A percentile compares a stretch with the other conserved stretches of the same genome.
Evolutionary conservation across 2,113 vertebrate species (phyloP).

Genomic region (Muntiacus reevesi): DNA sequence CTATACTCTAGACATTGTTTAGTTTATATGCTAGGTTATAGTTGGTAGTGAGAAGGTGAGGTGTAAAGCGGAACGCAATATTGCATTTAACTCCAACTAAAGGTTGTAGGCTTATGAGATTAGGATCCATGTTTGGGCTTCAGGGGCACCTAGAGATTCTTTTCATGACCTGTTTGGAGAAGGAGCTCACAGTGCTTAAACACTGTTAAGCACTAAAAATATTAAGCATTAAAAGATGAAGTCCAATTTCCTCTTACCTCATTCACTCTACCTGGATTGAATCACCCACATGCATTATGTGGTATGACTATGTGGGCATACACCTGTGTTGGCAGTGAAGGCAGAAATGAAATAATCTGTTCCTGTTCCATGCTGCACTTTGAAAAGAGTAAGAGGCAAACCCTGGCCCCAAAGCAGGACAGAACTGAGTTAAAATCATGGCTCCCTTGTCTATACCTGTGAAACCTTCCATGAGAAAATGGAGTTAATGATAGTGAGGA

Average conservation of each 20-base stretch:
- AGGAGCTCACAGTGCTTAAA: background rate
- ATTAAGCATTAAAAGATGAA: background rate
- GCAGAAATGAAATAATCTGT: background rate
- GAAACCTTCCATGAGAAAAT: background rate
- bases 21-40: background rate
- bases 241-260: background rate
- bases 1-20: background rate
- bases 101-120: background rate
- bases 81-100: background rate
- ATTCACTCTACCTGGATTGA: background rate
- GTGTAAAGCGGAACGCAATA: background rate
- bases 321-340: background rate
- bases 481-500: background rate
- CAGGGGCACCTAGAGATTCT: background rate
- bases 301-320: background rate
- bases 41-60: background rate
- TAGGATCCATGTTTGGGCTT: background rate
- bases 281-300: background rate
- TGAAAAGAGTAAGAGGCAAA: background rate
- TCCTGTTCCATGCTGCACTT: background rate
- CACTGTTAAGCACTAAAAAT: background rate
- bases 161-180: background rate
- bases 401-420: no score
- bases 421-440: background rate
- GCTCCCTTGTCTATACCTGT: background rate